phyloP scores from a whole-genome alignment of 2,113 vertebrate genomes.

The Odobenus rosmarus region DNA sequence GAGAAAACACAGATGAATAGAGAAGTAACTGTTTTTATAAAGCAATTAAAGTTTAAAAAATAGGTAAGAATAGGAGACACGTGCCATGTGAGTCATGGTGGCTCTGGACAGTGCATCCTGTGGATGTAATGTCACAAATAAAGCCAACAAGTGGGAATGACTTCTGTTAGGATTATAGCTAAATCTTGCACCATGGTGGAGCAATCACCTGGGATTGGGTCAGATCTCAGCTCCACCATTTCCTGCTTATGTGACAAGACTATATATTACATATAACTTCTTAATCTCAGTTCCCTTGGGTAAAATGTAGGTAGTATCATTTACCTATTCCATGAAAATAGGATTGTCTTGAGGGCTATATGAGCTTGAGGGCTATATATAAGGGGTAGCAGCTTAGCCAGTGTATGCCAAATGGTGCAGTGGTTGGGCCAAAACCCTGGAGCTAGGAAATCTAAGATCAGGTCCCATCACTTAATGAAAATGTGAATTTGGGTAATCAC shows the following conservation, averaged over 20 bases:
- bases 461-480: not conserved
- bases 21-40: slow-evolving; percentile 16
- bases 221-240: not conserved
- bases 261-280: not conserved
- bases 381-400: not conserved
- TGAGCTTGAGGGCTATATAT: not conserved
- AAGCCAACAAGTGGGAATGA: not conserved
- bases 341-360: not conserved
- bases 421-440: not conserved
- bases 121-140: not conserved
- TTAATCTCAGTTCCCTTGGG: not conserved
- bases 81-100: not conserved
- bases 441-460: not conserved
- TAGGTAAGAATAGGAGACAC: not conserved
- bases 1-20: not conserved
- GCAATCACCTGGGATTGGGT: not conserved
- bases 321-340: not conserved
- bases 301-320: not conserved
- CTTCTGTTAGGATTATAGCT: not conserved
- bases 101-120: not conserved
- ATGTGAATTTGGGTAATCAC: not conserved
- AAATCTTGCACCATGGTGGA: not conserved
- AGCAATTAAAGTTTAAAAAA: not conserved
- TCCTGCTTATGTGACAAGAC: not conserved
- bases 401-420: not conserved